phyloP scores from a whole-genome alignment of 2,888 invertebrate species.

The Melipona bicolor region DNA sequence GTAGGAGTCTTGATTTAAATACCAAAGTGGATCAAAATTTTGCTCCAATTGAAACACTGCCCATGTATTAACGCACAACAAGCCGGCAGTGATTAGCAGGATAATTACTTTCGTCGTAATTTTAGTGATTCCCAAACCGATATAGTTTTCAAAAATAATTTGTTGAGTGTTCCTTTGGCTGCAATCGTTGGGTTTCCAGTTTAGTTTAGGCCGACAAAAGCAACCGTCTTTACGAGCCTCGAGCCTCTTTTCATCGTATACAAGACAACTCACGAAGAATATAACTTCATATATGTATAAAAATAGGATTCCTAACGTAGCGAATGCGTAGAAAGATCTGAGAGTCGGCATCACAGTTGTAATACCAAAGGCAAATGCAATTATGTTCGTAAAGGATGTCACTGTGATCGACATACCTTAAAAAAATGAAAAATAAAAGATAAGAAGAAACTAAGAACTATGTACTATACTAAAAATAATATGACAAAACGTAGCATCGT shows the following conservation, averaged over 20 bases:
- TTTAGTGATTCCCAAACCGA: conserved; percentile 82
- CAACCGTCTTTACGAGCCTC: conserved; percentile 79
- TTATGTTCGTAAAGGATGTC: conserved; percentile 85
- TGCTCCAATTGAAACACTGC: conserved; percentile 80
- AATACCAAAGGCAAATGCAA: conserved; percentile 85
- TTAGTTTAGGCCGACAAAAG: conserved; percentile 72
- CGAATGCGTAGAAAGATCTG: conserved; percentile 85
- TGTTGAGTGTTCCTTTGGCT: conserved; percentile 82
- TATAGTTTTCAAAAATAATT: conserved; percentile 81
- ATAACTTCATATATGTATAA: conserved; percentile 84
- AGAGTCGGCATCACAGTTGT: conserved; percentile 85
- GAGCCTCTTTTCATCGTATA: conserved; percentile 83
- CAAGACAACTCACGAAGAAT: conserved; percentile 85
- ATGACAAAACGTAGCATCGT: conserved; percentile 8
- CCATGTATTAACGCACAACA: conserved; percentile 81
- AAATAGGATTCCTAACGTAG: conserved; percentile 84
- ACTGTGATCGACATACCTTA: conserved; percentile 84
- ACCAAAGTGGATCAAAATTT: conserved; percentile 83
- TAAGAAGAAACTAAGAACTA: neutral
- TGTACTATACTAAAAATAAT: neutral
- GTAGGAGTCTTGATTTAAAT: conserved; percentile 82
- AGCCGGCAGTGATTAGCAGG: conserved; percentile 76
- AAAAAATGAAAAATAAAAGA: neutral
- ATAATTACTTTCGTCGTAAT: conserved; percentile 81
- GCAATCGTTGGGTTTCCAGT: conserved; percentile 83